A percentile compares a stretch with the other conserved stretches of the same genome.
Conservation (phyloP, 2,113 vertebrate genomes). For the Oryzias melastigma region DNA sequence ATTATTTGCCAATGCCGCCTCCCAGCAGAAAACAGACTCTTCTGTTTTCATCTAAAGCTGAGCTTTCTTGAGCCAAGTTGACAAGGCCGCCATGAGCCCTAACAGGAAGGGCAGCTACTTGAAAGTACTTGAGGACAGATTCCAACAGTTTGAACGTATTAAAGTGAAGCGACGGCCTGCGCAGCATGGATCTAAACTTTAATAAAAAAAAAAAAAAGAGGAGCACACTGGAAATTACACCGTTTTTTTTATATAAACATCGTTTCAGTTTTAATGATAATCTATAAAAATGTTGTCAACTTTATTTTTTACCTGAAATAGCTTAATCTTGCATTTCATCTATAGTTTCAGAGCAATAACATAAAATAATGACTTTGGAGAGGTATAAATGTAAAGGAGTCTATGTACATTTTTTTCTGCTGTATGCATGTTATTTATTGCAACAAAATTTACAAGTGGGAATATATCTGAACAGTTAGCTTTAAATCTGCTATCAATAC, state of each 20-base stretch:
- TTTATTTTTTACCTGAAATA: no score
- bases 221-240: no score
- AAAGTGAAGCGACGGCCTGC: constrained; percentile 28
- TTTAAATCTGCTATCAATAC: no score
- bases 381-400: no score
- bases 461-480: constrained; percentile 11
- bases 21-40: constrained; percentile 23
- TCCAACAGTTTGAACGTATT: constrained; percentile 22
- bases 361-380: no score
- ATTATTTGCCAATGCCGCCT: constrained; percentile 21
- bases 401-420: constrained; percentile 29
- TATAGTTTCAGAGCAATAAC: no score
- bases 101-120: constrained; percentile 51
- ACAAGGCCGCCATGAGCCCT: constrained; percentile 46
- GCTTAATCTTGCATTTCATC: no score
- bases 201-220: no score
- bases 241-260: no score
- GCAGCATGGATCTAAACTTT: not conserved
- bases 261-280: no score
- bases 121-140: constrained; percentile 24
- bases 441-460: constrained; percentile 11
- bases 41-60: constrained; percentile 47
- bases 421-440: constrained; percentile 11
- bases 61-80: constrained; percentile 31
- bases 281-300: no score